Evolutionary conservation across 1,140 invertebrate genomes (phyloP).

Genomic region (Amphibalanus amphitrite): DNA sequence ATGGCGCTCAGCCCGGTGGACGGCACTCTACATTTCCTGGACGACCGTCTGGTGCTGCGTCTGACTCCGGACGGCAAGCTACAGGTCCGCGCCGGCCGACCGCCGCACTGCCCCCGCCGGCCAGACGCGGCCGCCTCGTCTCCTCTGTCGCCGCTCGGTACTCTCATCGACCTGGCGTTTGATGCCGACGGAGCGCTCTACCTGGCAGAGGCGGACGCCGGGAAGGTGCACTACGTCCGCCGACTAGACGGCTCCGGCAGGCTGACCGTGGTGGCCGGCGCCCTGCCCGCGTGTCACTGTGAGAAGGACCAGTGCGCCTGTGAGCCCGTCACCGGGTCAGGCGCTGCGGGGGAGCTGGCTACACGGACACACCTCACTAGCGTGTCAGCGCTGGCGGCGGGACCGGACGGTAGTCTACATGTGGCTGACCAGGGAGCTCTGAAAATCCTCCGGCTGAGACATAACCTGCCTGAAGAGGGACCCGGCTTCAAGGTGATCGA

Average conservation of each 20-base stretch:
- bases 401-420: constrained; percentile 81
- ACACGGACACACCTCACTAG: constrained; percentile 30
- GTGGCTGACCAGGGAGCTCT: constrained; percentile 68
- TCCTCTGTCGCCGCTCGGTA: constrained; percentile 19
- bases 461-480: constrained; percentile 60
- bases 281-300: constrained; percentile 57
- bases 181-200: constrained; percentile 82
- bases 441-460: constrained; percentile 72
- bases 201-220: constrained; percentile 78
- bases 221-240: constrained; percentile 70
- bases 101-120: constrained; percentile 55
- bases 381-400: constrained; percentile 78
- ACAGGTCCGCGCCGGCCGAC: constrained; percentile 77
- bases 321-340: constrained; percentile 64
- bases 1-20: constrained; percentile 82
- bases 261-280: constrained; percentile 43
- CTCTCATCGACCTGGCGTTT: constrained; percentile 35
- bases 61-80: constrained; percentile 72
- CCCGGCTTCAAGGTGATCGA: constrained; percentile 11
- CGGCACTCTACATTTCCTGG: constrained; percentile 83
- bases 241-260: constrained; percentile 75
- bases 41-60: constrained; percentile 73
- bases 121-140: constrained; percentile 16
- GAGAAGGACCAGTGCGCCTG: constrained; percentile 82
- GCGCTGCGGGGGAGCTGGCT: constrained; percentile 31